Conservation (phyloP, 2,113 vertebrate genomes). For the Malurus alboscapulatus region DNA sequence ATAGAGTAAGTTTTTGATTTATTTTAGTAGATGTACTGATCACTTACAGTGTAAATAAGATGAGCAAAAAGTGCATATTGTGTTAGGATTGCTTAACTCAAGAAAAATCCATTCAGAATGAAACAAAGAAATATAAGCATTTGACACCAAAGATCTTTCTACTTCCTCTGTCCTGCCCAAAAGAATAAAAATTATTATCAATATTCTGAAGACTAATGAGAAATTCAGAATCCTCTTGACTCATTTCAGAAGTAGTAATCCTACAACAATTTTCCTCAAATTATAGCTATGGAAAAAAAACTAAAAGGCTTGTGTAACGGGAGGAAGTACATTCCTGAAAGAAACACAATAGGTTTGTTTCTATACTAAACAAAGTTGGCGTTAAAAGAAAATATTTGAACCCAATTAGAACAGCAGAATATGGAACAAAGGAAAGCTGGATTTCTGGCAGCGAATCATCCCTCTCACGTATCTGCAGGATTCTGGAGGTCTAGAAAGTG, state of each 20-base stretch:
- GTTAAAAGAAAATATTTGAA: conserved; percentile 21
- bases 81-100: neutral
- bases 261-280: neutral
- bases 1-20: neutral
- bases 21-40: neutral
- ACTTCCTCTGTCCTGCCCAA: neutral
- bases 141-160: neutral
- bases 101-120: neutral
- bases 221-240: neutral
- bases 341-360: neutral
- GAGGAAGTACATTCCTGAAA: neutral
- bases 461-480: neutral
- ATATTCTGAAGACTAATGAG: neutral
- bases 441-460: neutral
- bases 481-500: neutral
- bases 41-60: neutral
- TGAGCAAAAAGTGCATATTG: accelerated
- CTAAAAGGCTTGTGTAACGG: neutral
- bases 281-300: neutral
- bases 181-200: neutral
- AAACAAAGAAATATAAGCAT: neutral
- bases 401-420: neutral
- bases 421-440: neutral
- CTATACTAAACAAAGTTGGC: neutral
- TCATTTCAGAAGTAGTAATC: neutral